phyloP scores from a whole-genome alignment of 2,888 invertebrate species.

The Muschampia plurimacula region DNA sequence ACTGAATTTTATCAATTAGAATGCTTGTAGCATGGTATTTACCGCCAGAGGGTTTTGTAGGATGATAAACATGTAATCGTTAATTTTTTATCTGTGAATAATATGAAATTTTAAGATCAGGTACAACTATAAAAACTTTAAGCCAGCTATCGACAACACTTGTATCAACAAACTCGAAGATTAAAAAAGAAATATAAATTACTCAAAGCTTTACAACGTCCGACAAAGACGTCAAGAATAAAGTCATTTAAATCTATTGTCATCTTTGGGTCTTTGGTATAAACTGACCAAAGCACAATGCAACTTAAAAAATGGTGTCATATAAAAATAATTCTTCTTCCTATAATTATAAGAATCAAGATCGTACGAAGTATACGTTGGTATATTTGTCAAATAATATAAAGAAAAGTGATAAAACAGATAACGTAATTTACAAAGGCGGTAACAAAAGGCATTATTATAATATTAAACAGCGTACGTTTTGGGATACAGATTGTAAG shows the following conservation, averaged over 20 bases:
- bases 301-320: constrained; percentile 41
- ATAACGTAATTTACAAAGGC: constrained; percentile 72
- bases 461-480: constrained; percentile 61
- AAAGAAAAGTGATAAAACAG: constrained; percentile 78
- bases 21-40: too few relatives aligned
- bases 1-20: too few relatives aligned
- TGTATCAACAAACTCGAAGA: constrained; percentile 68
- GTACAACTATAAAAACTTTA: neutral
- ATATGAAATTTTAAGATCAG: neutral
- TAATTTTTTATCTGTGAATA: too few relatives aligned
- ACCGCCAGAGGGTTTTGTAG: too few relatives aligned
- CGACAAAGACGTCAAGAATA: constrained; percentile 72
- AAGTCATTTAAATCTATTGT: constrained; percentile 83
- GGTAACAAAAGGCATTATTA: constrained; percentile 75
- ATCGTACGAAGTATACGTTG: constrained; percentile 9
- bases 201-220: constrained; percentile 67
- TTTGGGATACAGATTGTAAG: constrained; percentile 34
- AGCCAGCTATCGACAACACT: constrained; percentile 53
- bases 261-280: constrained; percentile 64
- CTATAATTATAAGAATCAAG: constrained; percentile 42
- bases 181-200: constrained; percentile 64
- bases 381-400: constrained; percentile 54
- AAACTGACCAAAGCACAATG: constrained; percentile 51
- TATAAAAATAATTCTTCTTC: constrained; percentile 50
- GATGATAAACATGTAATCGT: too few relatives aligned